Evolutionary conservation across 2,888 invertebrate species (phyloP), one percentile per base, ranked within the genome.

Genomic region (Erebia epiphron): DNA sequence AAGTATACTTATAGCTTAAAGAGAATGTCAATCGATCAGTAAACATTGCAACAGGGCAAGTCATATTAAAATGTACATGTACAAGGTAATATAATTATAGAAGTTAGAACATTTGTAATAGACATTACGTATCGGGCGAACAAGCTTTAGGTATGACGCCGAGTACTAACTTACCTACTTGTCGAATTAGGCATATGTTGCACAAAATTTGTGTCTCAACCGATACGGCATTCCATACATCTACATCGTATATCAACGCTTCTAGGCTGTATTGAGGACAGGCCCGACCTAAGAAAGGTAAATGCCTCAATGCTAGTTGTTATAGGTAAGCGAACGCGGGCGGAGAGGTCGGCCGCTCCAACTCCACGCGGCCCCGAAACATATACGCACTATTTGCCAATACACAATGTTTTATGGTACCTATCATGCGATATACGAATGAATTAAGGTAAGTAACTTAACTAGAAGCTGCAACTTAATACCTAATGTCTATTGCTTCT

Each of bases 271-370:
- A 91, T 90, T 91, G 91, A 90, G 92, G 90, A 91, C 92, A 92
- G 86, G 86, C 85, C 84, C 85, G 86, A 90, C 88, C 91, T 90
- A 91, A 89, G 91, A 91, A 91, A 91, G 91, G 91, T 90, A 91
- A 91, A 91, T 89, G 87, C 90, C 83, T 91, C 89, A 91, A 91
- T 90, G 90, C 86, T 89, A 85, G 86, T 79, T 80, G 83, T 82
- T 76, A 77, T 75, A n/a, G n/a, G n/a, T n/a, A 82, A 79, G 80
- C 82, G 84, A 83, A 82, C 82, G 84, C 76, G 74, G 78, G 81
- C 82, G 84, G 82, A 86, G 91, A 92, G 91, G 91, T 90, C 90
- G 88, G 79, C 88, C 91, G 83, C 86, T 91, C 90, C 87, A 89
- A 86, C 85, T 86, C 86, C 85, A 49, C 57, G 70, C 82, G 85